phyloP scores from a whole-genome alignment of 2,888 invertebrate genomes.

The Exephanes ischioxanthus region DNA sequence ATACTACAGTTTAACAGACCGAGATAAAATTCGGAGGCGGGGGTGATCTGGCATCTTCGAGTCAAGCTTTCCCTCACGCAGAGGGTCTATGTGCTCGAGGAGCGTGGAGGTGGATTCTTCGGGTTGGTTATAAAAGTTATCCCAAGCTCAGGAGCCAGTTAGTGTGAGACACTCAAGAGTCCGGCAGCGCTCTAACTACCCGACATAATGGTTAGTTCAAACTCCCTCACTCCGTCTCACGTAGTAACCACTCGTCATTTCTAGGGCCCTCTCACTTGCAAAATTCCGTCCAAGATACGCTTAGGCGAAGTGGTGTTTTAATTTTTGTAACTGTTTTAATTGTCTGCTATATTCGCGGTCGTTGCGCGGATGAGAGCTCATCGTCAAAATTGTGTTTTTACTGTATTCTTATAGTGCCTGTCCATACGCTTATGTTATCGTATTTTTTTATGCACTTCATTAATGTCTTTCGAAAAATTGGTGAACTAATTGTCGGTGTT shows the following conservation, averaged over 20 bases:
- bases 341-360: neutral
- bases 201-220: slow-evolving; percentile 67
- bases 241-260: neutral
- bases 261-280: neutral
- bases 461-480: neutral
- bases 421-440: neutral
- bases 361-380: neutral
- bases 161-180: slow-evolving; percentile 75
- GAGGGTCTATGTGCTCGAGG: slow-evolving; percentile 50
- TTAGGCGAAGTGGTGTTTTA: slow-evolving; percentile 28
- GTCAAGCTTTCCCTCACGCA: slow-evolving; percentile 21
- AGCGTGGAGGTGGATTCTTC: slow-evolving; percentile 69
- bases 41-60: slow-evolving; percentile 36
- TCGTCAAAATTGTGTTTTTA: neutral
- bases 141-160: slow-evolving; percentile 73
- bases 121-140: slow-evolving; percentile 82
- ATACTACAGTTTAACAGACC: slow-evolving; percentile 55
- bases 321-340: slow-evolving; percentile 20
- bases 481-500: slow-evolving; percentile 63
- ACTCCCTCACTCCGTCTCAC: slow-evolving; percentile 27
- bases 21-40: slow-evolving; percentile 37
- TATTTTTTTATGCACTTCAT: neutral
- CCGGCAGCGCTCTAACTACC: slow-evolving; percentile 62
- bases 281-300: slow-evolving; percentile 8
- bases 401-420: neutral